Percentiles rank a stretch among this genome's conserved stretches.
phyloP scores from a whole-genome alignment of 2,888 invertebrate species.

The Drosophila diplacantha region DNA sequence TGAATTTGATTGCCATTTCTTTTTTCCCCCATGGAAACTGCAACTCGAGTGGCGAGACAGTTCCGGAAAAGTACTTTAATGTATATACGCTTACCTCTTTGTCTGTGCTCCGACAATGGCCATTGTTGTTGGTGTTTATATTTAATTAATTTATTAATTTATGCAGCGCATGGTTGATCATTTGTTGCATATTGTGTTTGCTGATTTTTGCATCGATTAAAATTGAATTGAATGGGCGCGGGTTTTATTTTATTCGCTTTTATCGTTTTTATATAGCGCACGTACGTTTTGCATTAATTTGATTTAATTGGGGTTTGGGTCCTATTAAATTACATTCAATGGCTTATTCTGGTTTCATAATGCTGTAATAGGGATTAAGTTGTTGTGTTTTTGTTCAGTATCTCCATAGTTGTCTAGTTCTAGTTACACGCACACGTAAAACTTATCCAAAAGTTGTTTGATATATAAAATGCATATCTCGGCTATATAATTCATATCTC shows the following conservation, averaged over 20 bases:
- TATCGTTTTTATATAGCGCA: constrained; percentile 40
- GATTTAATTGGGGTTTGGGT: constrained; percentile 10
- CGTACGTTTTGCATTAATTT: constrained; percentile 50
- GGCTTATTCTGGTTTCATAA: constrained; percentile 1
- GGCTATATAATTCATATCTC: constrained; percentile 38
- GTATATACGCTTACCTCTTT: constrained; percentile 23
- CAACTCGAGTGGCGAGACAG: constrained; percentile 2
- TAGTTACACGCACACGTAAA: constrained; percentile 58
- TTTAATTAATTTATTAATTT: constrained; percentile 36
- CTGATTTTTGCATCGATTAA: constrained; percentile 24
- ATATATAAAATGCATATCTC: constrained; percentile 70
- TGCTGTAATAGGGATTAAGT: constrained; percentile 16
- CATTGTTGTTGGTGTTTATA: constrained; percentile 30
- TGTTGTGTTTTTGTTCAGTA: constrained; percentile 16
- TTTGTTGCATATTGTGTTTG: constrained; percentile 13
- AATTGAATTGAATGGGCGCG: constrained; percentile 10
- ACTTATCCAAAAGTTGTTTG: constrained; percentile 64
- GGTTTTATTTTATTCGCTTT: background rate
- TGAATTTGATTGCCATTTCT: constrained; percentile 36
- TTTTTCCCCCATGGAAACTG: background rate
- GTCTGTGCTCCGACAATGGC: background rate
- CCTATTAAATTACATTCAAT: background rate
- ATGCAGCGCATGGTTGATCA: constrained; percentile 12
- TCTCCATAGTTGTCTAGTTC: constrained; percentile 21
- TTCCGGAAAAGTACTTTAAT: constrained; percentile 1